Base-by-base conservation (phyloP, 2,797 vertebrate genomes). In the Urocyon cinereoargenteus region DNA sequence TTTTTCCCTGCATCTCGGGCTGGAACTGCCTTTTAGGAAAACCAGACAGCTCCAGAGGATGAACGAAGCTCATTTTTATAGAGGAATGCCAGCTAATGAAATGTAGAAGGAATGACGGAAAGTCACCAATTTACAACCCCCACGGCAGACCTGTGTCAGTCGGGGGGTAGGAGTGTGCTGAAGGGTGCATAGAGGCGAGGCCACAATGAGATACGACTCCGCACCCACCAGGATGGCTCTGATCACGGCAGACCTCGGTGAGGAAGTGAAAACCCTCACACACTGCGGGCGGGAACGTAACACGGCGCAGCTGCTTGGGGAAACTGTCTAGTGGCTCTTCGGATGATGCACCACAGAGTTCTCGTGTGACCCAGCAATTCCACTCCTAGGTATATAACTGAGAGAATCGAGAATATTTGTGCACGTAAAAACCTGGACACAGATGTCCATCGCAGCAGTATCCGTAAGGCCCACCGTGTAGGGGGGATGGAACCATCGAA, bases 221-320 rank as follows among this genome's bases (percentile, higher is more conserved):
- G 6, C 86, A 57, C 49, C 51, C 79, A 31, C 59, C 3, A 14
- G 7, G 81, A 0, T 18, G 19, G 64, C 81, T 90, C 14, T 10
- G 2, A n/a, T 53, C 3, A 40, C 24, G 62, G 36, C 79, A 40
- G n/a, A 21, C n/a, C 14, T n/a, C 2, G 1, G 24, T 12, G n/a
- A 53, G 13, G 72, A 11, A n/a, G 26, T 2, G 28, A 0, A 64
- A 70, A 22, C 5, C 3, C 26, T 72, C 15, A 0, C 3, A 6
- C 40, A 1, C n/a, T 0, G 15, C 12, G 4, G 81, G 19, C 1
- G 3, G 86, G 79, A 3, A 26, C 0, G 51, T 5, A 4, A 26
- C 22, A 4, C 0, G 16, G 19, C 0, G 7, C 22, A 15, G 72
- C 62, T 26, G 22, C 22, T 45, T 28, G 3, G 9, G 70, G 24